These are phyloP conservation scores for Anoplius nigerrimus DNA, from an alignment of 2,888 invertebrate species.

Conservation along the genomic window DNA sequence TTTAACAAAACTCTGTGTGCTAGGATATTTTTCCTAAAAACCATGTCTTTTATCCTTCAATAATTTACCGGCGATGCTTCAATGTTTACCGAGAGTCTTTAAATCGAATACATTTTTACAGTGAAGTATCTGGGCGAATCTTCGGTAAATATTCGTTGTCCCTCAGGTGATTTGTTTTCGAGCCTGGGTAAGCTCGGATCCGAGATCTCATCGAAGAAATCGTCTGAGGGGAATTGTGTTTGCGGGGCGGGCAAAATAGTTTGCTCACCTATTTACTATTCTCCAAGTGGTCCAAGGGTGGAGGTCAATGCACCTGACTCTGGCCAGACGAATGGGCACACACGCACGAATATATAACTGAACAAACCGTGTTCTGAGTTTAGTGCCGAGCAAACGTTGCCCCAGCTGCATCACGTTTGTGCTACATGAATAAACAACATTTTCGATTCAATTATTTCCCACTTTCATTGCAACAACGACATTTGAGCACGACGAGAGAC, in stretches of 20 bases:
- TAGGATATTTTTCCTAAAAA: too few relatives aligned
- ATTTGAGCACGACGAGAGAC: too few relatives aligned
- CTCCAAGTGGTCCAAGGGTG: constrained; percentile 19
- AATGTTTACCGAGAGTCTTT: too few relatives aligned
- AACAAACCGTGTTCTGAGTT: constrained; percentile 21
- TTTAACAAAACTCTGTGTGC: too few relatives aligned
- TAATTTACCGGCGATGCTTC: too few relatives aligned
- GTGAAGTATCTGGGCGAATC: too few relatives aligned
- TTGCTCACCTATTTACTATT: constrained; percentile 39
- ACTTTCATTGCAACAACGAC: neutral
- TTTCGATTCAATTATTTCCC: neutral
- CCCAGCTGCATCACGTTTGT: neutral
- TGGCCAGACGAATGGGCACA: constrained; percentile 9
- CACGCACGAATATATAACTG: neutral
- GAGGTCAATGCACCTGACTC: constrained; percentile 21
- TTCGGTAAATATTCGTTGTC: too few relatives aligned
- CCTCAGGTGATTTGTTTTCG: too few relatives aligned
- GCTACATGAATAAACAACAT: constrained; percentile 36
- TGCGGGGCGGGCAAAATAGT: constrained; percentile 26
- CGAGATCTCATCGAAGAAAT: constrained; percentile 23
- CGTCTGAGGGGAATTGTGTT: constrained; percentile 2
- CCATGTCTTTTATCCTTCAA: too few relatives aligned
- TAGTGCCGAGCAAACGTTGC: constrained; percentile 30
- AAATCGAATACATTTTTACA: too few relatives aligned
- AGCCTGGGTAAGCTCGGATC: too few relatives aligned